Evolutionary conservation across 2,797 vertebrate species (phyloP).

Genomic region (Phoebastria nigripes): DNA sequence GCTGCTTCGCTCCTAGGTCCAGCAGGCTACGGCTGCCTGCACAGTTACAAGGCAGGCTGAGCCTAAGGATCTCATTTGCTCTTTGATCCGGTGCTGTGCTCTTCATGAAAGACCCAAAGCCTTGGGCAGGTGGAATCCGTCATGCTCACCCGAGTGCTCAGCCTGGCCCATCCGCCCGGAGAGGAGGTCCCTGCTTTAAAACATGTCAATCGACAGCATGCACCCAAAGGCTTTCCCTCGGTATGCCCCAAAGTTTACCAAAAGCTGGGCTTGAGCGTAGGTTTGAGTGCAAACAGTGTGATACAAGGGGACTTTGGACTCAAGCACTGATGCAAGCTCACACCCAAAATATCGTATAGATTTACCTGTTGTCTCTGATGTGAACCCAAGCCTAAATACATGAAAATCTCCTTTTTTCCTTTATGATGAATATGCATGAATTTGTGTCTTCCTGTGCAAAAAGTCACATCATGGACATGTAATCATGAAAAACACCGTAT

Average conservation of each 20-base stretch:
- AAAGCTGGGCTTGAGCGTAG: neutral
- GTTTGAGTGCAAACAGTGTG: neutral
- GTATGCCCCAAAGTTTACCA: neutral
- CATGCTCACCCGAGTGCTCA: neutral
- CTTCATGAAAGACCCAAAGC: neutral
- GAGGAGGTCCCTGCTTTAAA: neutral
- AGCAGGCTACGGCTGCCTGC: neutral
- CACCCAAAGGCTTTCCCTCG: neutral
- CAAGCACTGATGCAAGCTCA: neutral
- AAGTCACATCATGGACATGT: neutral
- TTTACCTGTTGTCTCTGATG: neutral
- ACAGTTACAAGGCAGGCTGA: neutral
- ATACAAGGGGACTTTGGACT: neutral
- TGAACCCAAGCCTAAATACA: neutral
- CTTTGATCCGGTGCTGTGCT: neutral
- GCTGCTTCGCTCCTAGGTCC: neutral
- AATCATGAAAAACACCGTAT: fast-evolving
- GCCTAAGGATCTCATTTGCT: neutral
- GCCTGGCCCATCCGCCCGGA: fast-evolving
- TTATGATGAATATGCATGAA: neutral
- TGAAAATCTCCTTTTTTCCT: neutral
- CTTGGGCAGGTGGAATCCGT: neutral
- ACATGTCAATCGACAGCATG: neutral
- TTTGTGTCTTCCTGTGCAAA: neutral
- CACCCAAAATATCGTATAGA: neutral